Evolutionary conservation across 2,113 vertebrate genomes (phyloP).

Genomic region (Macaca nemestrina): DNA sequence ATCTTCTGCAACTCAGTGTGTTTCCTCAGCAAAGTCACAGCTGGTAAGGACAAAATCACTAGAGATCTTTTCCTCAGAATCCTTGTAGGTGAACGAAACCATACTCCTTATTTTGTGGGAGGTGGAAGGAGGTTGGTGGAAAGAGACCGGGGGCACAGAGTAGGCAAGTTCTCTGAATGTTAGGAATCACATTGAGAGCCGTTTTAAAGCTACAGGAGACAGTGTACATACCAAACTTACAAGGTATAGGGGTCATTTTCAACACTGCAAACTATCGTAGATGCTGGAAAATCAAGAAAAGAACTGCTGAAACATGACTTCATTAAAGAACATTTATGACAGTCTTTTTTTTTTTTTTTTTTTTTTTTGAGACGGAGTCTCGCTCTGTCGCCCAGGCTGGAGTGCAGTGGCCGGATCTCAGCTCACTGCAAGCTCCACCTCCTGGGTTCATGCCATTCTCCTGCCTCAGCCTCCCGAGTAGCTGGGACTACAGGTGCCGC

Average conservation of each 20-base stretch:
- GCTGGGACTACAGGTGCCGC: too few species aligned
- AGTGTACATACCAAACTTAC: background rate
- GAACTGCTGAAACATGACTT: background rate
- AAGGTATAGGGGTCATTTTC: background rate
- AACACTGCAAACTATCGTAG: background rate
- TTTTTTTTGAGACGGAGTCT: too few species aligned
- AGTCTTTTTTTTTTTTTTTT: background rate
- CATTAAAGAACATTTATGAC: background rate
- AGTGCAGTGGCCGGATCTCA: too few species aligned
- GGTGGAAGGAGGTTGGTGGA: accelerated
- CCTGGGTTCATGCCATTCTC: too few species aligned
- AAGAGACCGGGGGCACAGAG: background rate
- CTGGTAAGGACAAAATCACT: background rate
- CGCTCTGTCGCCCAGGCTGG: too few species aligned
- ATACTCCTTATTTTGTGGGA: too few species aligned
- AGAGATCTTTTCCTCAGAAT: background rate
- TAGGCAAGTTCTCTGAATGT: background rate
- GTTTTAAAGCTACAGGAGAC: background rate
- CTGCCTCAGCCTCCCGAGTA: too few species aligned
- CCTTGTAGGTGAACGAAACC: accelerated
- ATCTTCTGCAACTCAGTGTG: accelerated
- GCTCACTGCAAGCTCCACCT: too few species aligned
- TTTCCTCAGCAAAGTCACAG: background rate
- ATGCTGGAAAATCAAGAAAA: background rate
- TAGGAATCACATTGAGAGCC: background rate